Base-by-base conservation (phyloP, 2,113 vertebrate species). In the Dipodomys spectabilis region DNA sequence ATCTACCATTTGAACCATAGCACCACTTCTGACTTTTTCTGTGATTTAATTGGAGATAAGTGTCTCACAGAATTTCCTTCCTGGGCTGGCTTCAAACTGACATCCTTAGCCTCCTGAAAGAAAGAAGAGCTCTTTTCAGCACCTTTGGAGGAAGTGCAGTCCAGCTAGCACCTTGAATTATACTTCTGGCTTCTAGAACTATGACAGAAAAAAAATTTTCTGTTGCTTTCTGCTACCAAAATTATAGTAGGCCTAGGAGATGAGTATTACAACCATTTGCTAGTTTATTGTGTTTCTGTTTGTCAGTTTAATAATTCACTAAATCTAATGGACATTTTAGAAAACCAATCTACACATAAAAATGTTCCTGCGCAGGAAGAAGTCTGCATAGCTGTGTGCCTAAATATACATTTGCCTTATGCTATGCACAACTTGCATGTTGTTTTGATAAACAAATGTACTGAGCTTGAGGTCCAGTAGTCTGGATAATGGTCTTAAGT, bases 151-250 rank as follows among this genome's bases (percentile, higher is more conserved):
- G 28, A 32, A 78, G 10, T 79, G 6, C 44, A 22, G 30, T 19
- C 7, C 45, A 93, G 20, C 20, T 15, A 62, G 13, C 7, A 73
- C 22, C 19, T 60, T 81, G 3, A 49, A 74, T 78, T 60, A 82
- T 35, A 62, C 7, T 57, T 82, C 57, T 65, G 88, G 35, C 5
- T 19, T 90, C 77, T 30, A 79, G 44, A 88, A 83, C 82, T 92
- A 27, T 82, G 27, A 67, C 62, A 86, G 5, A 85, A 94, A 67
- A 69, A 1, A 67, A 69, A 1, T 75, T 85, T 88, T 44, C 44
- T 93, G 27, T 94, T 90, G 32, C 80, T 90, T 91, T 86, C 73
- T 85, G 71, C 30, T 49, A 82, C 16, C 45, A 87, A 57, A 75
- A 57, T 80, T 86, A 87, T 39, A 65, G 39, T 3, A 90, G 25